Evolutionary conservation across 2,888 invertebrate species (phyloP), one percentile per base, ranked within the genome.

Genomic region (Iselma pallidipennis): DNA sequence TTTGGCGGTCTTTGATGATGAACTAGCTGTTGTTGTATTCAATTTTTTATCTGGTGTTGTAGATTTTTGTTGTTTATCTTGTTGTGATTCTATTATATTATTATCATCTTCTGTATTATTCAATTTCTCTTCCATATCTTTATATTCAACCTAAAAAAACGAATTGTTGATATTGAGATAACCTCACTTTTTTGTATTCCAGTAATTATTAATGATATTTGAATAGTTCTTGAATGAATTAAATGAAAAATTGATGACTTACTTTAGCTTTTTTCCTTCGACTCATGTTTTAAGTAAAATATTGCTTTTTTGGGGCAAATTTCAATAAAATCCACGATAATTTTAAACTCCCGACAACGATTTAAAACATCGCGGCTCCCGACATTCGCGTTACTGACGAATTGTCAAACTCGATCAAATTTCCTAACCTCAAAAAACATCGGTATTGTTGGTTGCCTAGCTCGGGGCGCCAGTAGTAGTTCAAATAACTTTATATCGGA

Each of bases 81-180:
- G n/a, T n/a, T n/a, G 85, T 51, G 85, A 84, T 74, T 89, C 88
- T 1, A 87, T 85, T 65, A 85, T 84, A 70, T 86, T 84, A 70
- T 86, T 87, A 74, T 87, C 89, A 55, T 84, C 85, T 65, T 89
- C 89, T 57, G 84, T 80, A 64, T 80, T 78, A 78, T 85, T 87
- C 62, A 86, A 83, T 73, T 90, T 90, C 70, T 89, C 89, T 70
- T 90, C 90, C 74, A 88, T 79, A 80, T 90, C 90, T 73, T 87
- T 86, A 61, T 81, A 86, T 80, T 89, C 89, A 80, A 88, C 86
- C 88, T 88, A 21, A 65, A 63, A 71, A 74, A 63, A 63, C 52
- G 57, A 33, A 55, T 31, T 48, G 50, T 53, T 61, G 28, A 57
- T 28, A 33, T 37, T 59, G 55, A 59, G 48, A 59, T 71, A 70